Base-by-base conservation (phyloP, 2,797 vertebrate genomes). In the Crenuchus spilurus region DNA sequence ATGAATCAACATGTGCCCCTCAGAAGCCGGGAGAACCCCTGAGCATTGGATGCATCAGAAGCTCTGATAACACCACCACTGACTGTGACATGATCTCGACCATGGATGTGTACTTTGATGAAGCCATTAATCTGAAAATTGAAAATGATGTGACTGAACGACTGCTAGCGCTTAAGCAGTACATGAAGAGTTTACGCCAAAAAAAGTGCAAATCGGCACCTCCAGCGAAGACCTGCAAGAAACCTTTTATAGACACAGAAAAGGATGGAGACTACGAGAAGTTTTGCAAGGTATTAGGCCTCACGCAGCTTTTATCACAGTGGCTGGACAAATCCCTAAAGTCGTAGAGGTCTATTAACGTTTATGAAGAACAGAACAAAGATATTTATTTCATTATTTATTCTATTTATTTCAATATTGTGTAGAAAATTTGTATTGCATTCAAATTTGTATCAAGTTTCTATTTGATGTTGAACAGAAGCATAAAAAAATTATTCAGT, bases 221-320 rank as follows among this genome's bases (percentile, higher is more conserved):
- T 1, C 0, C 0, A 0, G 0, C 0, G 1, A 58, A 26, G 0
- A 1, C 0, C 1, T 6, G 10, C 0, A 0, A 22, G 72, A 49
- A 42, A 51, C 2, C 0, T 6, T 77, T 75, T 0, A 7, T 4
- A 14, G 10, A 66, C n/a, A n/a, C n/a, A 1, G 0, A 33, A 0
- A 9, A 20, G 7, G 18, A 72, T 0, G 0, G 28, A 1, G 0
- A 60, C 1, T 1, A 14, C 0, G 1, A 76, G 0, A 4, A 0
- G 0, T 16, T 51, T 1, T 0, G 1, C 11, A 68, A 71, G 6
- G 13, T 74, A 3, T 78, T 60, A 24, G 84, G 74, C 33, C 16
- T 90, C 9, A 78, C 91, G 41, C 0, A 77, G 16, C 13, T 22
- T 37, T 75, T 85, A 3, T 4, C 4, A 10, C 0, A 80, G n/a